Evolutionary conservation across 2,888 invertebrate genomes (phyloP), one percentile per base, ranked within the genome.

Genomic region (Leptothorax acervorum): DNA sequence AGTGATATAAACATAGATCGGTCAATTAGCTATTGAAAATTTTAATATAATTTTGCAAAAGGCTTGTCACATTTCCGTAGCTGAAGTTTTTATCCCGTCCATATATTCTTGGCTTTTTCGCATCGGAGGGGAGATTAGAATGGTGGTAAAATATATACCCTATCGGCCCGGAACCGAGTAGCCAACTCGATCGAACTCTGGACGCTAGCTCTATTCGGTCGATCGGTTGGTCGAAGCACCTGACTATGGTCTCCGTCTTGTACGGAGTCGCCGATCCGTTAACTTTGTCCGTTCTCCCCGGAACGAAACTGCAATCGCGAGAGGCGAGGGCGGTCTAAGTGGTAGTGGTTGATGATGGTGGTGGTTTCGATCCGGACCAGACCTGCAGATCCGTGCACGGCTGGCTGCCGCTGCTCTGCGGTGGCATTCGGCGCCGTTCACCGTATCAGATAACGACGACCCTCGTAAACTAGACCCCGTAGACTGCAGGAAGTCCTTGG

Each of bases 361-460:
- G 39, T 63, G 65, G 65, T 75, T 35, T 75, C 53, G 53, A 12
- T 48, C 31, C 12, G 28, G 28, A 66, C 60, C 45, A 74, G 74
- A 48, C 31, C 53, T 78, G 55, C 68, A 68, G 45, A 48, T 42
- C 23, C 55, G 23, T 23, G 68, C 78, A 55, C 55, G 68, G 68
- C 78, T 42, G 42, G 42, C 53, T 66, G 63, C 60, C 35, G 53
- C 42, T 57, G 48, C 62, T 63, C 62, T 75, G 53, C 63, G 75
- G 63, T 68, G 78, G 76, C 63, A 79, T 76, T 79, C 79, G 85
- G 82, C 87, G 78, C 51, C 79, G 84, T 74, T 84, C 57, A 75
- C 65, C 71, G 60, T 87, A 86, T 89, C 89, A 83, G 89, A 90
- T 86, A 88, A 90, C 87, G 82, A 86, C 63, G 82, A 83, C 84